Evolutionary conservation across 2,888 invertebrate species (phyloP).

Genomic region (Drosophila koepferae): DNA sequence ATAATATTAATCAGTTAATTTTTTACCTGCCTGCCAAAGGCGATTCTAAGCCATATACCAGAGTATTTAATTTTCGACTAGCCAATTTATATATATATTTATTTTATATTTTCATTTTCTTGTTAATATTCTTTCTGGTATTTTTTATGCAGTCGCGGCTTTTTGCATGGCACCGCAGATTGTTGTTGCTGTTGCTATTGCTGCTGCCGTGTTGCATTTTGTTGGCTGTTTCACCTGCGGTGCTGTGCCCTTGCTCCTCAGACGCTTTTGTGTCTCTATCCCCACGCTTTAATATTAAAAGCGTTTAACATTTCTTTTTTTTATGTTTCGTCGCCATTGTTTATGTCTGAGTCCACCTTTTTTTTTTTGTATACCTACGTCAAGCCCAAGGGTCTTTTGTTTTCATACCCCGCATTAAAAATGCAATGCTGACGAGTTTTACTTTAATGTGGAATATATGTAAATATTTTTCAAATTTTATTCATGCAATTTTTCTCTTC

Average conservation of each 20-base stretch:
- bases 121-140: constrained; percentile 32
- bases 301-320: constrained; percentile 65
- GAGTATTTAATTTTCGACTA: constrained; percentile 1
- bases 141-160: constrained; percentile 52
- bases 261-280: constrained; percentile 43
- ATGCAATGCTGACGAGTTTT: neutral
- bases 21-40: no score
- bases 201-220: constrained; percentile 69
- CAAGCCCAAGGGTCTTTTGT: constrained; percentile 19
- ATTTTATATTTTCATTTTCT: constrained; percentile 8
- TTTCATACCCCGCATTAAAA: constrained; percentile 27
- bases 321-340: constrained; percentile 66
- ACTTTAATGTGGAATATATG: neutral
- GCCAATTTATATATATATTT: neutral
- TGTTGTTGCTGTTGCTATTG: constrained; percentile 32
- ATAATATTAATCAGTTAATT: no score
- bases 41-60: neutral
- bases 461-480: neutral
- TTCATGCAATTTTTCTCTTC: neutral
- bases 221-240: constrained; percentile 38
- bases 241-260: constrained; percentile 10
- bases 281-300: constrained; percentile 78
- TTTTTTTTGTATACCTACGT: neutral
- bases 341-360: constrained; percentile 41
- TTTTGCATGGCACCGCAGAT: constrained; percentile 61